Evolutionary conservation across 2,888 invertebrate genomes (phyloP), one percentile per base, ranked within the genome.

Genomic region (Archips xylosteana): DNA sequence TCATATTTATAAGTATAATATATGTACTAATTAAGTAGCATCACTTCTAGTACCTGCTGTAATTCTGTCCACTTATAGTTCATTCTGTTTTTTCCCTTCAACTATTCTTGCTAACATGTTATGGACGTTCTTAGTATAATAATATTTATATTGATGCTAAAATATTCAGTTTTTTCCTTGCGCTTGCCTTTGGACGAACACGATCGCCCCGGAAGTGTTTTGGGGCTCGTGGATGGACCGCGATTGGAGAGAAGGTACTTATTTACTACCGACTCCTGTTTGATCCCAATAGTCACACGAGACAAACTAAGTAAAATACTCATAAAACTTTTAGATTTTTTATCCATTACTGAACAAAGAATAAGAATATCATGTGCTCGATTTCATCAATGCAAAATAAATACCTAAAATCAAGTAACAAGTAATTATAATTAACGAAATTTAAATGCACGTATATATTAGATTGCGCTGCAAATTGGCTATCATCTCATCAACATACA

Each of bases 151-250:
- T 39, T 13, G 34, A 60, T 13, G n/a, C 45, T 67, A 72, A 62
- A 47, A 54, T 36, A 62, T 39, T 42, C 45, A 61, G 61, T 72
- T 68, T 69, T 72, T 72, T 57, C 47, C 72, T 68, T 67, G 67
- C 62, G 54, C 72, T 72, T 68, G 72, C 72, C 67, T 45, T 67
- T 62, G 72, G 72, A 71, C 59, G 36, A 63, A 45, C 72, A 57
- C 67, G 36, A 64, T 34, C 64, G 1, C 49, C 47, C 60, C 57
- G 32, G 72, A 62, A 72, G 67, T 67, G 49, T 51, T 23, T 45
- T 54, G 39, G 62, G 66, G 32, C 32, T 34, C 9, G 51, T 72
- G 67, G 72, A 67, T 34, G 67, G 62, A 72, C 34, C 67, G 47
- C 23, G 57, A 67, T 42, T 47, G 60, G 65, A 66, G 42, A 45